These are phyloP conservation scores for Doris montereyensis DNA, from an alignment of 2,888 invertebrate genomes.

Conservation along the genomic window DNA sequence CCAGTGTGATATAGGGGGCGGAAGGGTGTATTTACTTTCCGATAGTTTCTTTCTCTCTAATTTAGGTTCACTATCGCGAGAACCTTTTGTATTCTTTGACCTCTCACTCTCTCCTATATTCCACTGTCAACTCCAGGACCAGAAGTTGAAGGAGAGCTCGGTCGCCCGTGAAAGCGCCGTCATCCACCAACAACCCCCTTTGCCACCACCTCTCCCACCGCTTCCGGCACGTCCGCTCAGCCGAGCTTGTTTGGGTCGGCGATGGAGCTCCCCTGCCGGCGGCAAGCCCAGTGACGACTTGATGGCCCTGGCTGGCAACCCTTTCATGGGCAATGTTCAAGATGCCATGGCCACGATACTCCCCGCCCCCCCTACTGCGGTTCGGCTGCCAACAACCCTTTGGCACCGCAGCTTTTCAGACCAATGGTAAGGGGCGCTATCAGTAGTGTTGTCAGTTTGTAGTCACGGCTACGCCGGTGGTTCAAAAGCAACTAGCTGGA, in stretches of 20 bases:
- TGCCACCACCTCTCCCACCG: constrained; percentile 31
- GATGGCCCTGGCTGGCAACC: constrained; percentile 86
- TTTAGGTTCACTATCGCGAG: no score
- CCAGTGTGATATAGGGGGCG: no score
- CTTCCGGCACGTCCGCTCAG: background rate
- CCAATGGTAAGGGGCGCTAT: constrained; percentile 36
- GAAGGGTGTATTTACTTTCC: no score
- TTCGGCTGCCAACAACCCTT: no score
- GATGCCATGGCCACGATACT: constrained; percentile 60
- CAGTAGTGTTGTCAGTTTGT: no score
- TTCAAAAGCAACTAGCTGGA: no score
- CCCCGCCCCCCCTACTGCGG: constrained; percentile 38
- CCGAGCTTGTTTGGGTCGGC: constrained; percentile 31
- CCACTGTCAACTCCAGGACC: constrained; percentile 50
- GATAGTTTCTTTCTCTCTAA: no score
- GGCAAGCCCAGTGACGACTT: constrained; percentile 89
- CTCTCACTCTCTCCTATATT: background rate
- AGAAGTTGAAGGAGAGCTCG: constrained; percentile 53
- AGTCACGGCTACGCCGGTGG: no score
- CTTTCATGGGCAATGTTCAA: constrained; percentile 80
- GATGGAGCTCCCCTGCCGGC: constrained; percentile 21
- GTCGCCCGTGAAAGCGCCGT: constrained; percentile 44
- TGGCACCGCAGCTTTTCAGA: constrained; percentile 46
- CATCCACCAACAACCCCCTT: constrained; percentile 46
- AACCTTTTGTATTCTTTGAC: no score